Evolutionary conservation across 2,797 vertebrate genomes (phyloP).

Genomic region (Fratercula arctica): DNA sequence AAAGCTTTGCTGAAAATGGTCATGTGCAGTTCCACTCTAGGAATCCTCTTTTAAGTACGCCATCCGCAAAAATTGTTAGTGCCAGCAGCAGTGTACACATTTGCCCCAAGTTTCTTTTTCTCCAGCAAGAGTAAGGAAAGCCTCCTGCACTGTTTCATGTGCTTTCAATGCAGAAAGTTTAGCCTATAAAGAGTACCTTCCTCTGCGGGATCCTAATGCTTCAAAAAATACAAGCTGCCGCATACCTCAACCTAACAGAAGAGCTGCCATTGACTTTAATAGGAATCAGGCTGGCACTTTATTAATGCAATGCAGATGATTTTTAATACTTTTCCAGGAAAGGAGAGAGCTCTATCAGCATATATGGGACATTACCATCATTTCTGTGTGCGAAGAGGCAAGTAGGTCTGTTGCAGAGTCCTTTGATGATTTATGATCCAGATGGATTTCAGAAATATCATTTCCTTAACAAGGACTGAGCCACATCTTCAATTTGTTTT

Average conservation of each 20-base stretch:
- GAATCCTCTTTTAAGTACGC: neutral
- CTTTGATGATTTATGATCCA: conserved; percentile 50
- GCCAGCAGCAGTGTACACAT: neutral
- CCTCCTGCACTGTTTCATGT: neutral
- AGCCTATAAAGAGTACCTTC: neutral
- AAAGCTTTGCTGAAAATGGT: conserved; percentile 28
- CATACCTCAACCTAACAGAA: neutral
- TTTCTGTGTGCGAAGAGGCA: conserved; percentile 23
- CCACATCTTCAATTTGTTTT: neutral
- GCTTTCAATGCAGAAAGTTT: neutral
- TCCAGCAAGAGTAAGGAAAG: neutral
- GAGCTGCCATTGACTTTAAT: neutral
- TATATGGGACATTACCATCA: neutral
- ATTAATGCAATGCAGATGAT: neutral
- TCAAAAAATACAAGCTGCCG: neutral
- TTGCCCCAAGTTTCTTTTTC: neutral
- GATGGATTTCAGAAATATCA: neutral
- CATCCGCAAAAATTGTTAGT: neutral
- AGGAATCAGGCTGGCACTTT: neutral
- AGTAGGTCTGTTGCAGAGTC: conserved; percentile 2
- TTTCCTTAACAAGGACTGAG: neutral
- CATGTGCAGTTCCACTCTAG: neutral
- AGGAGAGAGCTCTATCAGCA: neutral
- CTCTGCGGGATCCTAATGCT: neutral
- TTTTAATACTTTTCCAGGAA: neutral